Conservation (phyloP, 2,888 invertebrate species). For the Acleris literana region DNA sequence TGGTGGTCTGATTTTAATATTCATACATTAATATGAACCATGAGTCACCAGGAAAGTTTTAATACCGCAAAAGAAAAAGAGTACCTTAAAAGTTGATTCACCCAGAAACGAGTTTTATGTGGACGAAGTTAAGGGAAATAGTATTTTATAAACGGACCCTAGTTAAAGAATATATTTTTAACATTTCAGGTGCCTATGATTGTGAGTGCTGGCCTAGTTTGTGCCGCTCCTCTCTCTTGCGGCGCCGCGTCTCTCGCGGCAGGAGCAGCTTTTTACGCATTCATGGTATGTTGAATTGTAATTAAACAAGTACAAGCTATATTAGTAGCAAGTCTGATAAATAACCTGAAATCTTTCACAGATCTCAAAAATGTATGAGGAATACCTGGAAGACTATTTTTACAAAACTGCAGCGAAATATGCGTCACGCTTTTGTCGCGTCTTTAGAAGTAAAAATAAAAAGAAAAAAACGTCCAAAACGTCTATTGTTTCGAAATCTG, state of each 20-base stretch:
- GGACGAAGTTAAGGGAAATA: too few relatives aligned
- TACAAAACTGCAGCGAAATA: conserved; percentile 75
- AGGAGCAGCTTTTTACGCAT: conserved; percentile 87
- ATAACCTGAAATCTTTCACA: conserved; percentile 57
- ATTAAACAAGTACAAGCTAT: neutral
- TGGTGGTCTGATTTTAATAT: too few relatives aligned
- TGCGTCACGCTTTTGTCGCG: conserved; percentile 58
- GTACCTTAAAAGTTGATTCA: too few relatives aligned
- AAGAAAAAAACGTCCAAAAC: conserved; percentile 14
- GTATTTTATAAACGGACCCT: neutral
- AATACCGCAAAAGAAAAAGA: too few relatives aligned
- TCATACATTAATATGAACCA: too few relatives aligned
- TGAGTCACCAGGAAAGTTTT: too few relatives aligned
- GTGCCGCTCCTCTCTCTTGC: conserved; percentile 86
- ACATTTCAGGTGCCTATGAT: conserved; percentile 84
- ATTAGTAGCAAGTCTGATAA: too few relatives aligned
- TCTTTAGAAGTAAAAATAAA: conserved; percentile 53
- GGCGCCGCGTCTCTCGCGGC: conserved; percentile 88
- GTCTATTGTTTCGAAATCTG: conserved; percentile 1
- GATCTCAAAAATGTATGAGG: conserved; percentile 90
- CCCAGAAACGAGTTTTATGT: too few relatives aligned
- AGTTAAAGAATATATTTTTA: neutral
- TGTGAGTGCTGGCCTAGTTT: conserved; percentile 85
- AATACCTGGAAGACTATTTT: conserved; percentile 87
- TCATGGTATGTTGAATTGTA: conserved; percentile 79